phyloP scores from a whole-genome alignment of 2,797 vertebrate species.

The Sebastes aleutianus region DNA sequence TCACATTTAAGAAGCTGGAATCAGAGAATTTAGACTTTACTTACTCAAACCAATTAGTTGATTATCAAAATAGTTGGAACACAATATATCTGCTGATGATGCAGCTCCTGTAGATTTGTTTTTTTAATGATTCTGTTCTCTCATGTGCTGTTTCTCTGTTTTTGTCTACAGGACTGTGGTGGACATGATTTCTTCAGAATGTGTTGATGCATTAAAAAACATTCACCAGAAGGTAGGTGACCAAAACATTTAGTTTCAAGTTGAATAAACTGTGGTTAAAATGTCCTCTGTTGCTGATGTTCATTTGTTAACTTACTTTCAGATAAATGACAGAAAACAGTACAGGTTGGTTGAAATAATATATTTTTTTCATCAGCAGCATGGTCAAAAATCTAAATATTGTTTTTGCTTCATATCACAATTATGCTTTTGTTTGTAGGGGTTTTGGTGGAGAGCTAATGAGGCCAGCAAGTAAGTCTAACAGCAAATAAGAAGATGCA shows the following conservation, averaged over 20 bases:
- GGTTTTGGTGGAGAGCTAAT: slow-evolving; percentile 94
- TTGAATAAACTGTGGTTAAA: background rate
- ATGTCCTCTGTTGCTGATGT: slow-evolving; percentile 9
- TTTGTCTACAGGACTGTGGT: slow-evolving; percentile 77
- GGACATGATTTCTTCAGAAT: slow-evolving; percentile 82
- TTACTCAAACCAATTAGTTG: too few relatives aligned
- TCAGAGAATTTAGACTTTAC: too few relatives aligned
- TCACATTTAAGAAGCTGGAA: too few relatives aligned
- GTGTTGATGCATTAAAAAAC: slow-evolving; percentile 84
- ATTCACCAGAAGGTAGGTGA: slow-evolving; percentile 89
- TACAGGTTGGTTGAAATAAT: slow-evolving; percentile 85
- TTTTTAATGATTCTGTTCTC: background rate
- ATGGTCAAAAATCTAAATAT: background rate
- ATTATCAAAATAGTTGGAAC: background rate
- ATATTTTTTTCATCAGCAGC: background rate
- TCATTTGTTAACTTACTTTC: slow-evolving; percentile 35
- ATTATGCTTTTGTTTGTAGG: slow-evolving; percentile 71
- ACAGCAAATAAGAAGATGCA: background rate
- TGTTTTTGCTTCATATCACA: background rate
- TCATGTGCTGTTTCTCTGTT: background rate
- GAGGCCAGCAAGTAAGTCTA: slow-evolving; percentile 90
- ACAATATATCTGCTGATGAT: background rate
- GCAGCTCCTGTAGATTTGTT: background rate
- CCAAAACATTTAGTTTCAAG: background rate
- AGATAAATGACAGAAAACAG: slow-evolving; percentile 89